These are phyloP conservation scores for Contarinia nasturtii DNA, from an alignment of 1,140 invertebrate genomes.

Conservation along the genomic window DNA sequence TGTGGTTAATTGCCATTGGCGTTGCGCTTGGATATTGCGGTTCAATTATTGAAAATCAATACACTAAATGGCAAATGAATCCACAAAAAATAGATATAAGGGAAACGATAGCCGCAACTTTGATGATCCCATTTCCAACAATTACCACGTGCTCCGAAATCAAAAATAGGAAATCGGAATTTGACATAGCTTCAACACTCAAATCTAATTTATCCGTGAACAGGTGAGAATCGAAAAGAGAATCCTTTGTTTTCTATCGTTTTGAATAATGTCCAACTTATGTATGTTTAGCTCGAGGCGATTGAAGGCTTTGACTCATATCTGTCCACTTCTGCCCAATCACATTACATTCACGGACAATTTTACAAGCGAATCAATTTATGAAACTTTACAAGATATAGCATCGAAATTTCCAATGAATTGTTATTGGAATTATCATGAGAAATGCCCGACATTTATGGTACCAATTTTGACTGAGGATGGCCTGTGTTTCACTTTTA, in stretches of 20 bases:
- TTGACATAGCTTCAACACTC: no score
- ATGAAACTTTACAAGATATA: background rate
- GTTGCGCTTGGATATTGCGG: background rate
- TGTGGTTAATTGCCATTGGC: background rate
- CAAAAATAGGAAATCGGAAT: conserved; percentile 23
- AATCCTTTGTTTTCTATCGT: no score
- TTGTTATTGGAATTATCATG: no score
- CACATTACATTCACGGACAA: no score
- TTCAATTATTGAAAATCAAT: conserved; percentile 21
- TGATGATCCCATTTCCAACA: conserved; percentile 41
- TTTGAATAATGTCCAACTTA: no score
- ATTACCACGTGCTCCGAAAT: conserved; percentile 39
- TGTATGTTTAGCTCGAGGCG: no score
- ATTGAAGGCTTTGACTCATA: no score
- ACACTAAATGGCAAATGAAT: conserved; percentile 37
- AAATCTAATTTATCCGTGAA: background rate
- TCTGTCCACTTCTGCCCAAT: no score
- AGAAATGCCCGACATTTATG: no score
- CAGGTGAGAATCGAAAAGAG: no score
- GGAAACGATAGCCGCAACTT: conserved; percentile 25
- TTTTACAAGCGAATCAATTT: no score
- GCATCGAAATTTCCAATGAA: background rate
- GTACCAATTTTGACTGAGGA: background rate
- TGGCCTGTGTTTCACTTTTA: background rate
- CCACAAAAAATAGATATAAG: conserved; percentile 42